These are phyloP conservation scores for Hoplostethus atlanticus DNA, from an alignment of 2,797 vertebrate genomes.

Conservation along the genomic window DNA sequence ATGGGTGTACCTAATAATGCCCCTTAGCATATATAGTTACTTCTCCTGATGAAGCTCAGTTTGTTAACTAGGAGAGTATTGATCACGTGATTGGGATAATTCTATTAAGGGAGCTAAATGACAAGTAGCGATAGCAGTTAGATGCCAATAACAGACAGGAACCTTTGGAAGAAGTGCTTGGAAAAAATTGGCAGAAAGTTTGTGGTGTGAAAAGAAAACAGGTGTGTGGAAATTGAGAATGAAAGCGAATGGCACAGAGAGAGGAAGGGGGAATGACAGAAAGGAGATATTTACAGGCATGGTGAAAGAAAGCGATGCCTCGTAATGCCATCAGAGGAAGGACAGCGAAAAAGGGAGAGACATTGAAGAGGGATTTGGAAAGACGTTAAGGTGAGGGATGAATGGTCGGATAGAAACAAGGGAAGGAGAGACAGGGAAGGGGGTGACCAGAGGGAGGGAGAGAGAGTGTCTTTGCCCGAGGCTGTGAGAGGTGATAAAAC, in stretches of 20 bases:
- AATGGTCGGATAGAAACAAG: constrained; percentile 30
- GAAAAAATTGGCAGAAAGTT: constrained; percentile 4
- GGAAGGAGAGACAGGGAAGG: constrained; percentile 39
- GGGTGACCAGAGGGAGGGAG: constrained; percentile 15
- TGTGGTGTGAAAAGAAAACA: constrained; percentile 12
- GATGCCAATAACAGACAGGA: constrained; percentile 44
- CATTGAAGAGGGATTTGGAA: background rate
- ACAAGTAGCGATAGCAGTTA: constrained; percentile 61
- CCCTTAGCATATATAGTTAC: background rate
- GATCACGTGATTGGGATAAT: constrained; percentile 66
- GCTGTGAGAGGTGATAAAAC: constrained; percentile 69
- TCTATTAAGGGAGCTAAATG: constrained; percentile 72
- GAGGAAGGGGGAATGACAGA: background rate
- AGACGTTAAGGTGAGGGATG: constrained; percentile 25
- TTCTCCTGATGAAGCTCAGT: constrained; percentile 11
- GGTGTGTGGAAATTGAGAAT: background rate
- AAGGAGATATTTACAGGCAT: background rate
- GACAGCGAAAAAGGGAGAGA: background rate
- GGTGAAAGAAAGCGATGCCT: background rate
- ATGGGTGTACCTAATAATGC: background rate
- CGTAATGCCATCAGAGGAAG: constrained; percentile 13
- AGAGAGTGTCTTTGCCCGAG: constrained; percentile 61
- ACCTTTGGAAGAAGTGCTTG: constrained; percentile 23
- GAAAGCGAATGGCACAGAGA: constrained; percentile 1
- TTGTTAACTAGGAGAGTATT: constrained; percentile 64